These are phyloP conservation scores for Peromyscus polionotus DNA, from an alignment of 2,113 vertebrate genomes.

Conservation along the genomic window DNA sequence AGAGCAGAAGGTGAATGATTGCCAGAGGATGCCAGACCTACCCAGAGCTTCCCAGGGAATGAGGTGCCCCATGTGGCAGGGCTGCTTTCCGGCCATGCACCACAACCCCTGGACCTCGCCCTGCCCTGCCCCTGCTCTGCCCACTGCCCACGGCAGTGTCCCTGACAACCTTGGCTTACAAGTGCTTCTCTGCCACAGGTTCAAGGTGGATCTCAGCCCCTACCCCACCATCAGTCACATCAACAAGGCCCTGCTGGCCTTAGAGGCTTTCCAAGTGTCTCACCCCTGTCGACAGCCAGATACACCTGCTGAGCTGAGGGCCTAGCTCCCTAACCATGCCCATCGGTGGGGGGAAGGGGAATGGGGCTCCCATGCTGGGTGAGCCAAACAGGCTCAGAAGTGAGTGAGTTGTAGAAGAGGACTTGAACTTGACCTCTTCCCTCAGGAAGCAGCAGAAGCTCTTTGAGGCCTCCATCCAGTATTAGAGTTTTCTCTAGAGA, in stretches of 20 bases:
- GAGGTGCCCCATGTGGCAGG: not conserved
- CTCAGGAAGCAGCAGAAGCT: not conserved
- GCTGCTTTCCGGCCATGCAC: not conserved
- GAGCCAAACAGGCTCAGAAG: not conserved
- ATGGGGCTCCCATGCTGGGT: not conserved
- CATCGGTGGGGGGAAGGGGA: not conserved
- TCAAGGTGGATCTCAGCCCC: constrained; percentile 91
- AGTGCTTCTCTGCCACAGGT: constrained; percentile 88
- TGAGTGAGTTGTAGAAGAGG: not conserved
- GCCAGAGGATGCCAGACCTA: not conserved
- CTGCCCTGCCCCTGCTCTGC: not conserved
- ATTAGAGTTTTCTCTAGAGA: not conserved
- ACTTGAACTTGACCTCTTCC: not conserved
- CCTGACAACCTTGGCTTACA: constrained; percentile 31
- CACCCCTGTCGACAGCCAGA: constrained; percentile 95
- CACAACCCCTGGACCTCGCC: not conserved
- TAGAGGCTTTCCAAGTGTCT: constrained; percentile 94
- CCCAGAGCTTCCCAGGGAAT: constrained; percentile 9
- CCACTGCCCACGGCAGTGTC: not conserved
- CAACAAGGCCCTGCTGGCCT: constrained; percentile 91
- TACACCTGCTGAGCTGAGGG: constrained; percentile 91
- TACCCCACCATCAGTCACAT: constrained; percentile 93
- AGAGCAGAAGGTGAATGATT: not conserved
- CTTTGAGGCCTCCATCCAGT: not conserved
- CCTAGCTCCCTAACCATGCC: constrained; percentile 78